phyloP scores from a whole-genome alignment of 1,140 invertebrate species.

The Hycleus phaleratus region DNA sequence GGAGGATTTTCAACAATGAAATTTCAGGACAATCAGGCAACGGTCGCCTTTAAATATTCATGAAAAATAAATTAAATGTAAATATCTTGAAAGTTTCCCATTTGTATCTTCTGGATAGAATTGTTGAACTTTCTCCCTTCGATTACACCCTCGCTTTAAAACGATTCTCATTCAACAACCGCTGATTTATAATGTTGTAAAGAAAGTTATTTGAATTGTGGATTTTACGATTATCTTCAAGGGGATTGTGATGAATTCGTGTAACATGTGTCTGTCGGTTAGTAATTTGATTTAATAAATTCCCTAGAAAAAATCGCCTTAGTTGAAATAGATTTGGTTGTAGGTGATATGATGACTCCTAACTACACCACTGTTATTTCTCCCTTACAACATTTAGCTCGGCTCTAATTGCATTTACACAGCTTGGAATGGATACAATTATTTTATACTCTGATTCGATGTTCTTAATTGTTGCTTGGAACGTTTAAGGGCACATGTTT shows the following conservation, averaged over 20 bases:
- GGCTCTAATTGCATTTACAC: slow-evolving; percentile 30
- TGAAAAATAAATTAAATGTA: slow-evolving; percentile 16
- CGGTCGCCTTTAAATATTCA: slow-evolving; percentile 13
- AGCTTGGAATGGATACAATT: slow-evolving; percentile 30
- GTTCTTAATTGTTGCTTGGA: slow-evolving; percentile 27
- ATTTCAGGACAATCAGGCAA: slow-evolving; percentile 8
- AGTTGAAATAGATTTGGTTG: not conserved
- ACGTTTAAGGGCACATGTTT: slow-evolving; percentile 26
- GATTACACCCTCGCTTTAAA: slow-evolving; percentile 25
- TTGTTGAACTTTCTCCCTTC: slow-evolving; percentile 11
- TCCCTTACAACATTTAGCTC: slow-evolving; percentile 21
- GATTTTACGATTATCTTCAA: slow-evolving; percentile 24
- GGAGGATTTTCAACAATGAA: slow-evolving; percentile 2
- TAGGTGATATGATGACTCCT: not conserved
- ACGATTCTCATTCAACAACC: slow-evolving; percentile 26
- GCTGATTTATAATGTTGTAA: slow-evolving; percentile 25
- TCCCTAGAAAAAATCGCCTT: not conserved
- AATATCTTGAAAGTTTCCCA: slow-evolving; percentile 8
- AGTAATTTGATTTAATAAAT: not conserved
- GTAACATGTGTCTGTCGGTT: slow-evolving; percentile 24
- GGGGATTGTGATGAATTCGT: not conserved
- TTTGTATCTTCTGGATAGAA: not conserved
- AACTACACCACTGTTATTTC: not conserved
- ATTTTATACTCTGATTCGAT: slow-evolving; percentile 31
- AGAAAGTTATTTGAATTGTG: slow-evolving; percentile 28